A percentile compares a stretch with the other conserved stretches of the same genome.
phyloP scores from a whole-genome alignment of 2,888 invertebrate genomes.

The Spisula solida region DNA sequence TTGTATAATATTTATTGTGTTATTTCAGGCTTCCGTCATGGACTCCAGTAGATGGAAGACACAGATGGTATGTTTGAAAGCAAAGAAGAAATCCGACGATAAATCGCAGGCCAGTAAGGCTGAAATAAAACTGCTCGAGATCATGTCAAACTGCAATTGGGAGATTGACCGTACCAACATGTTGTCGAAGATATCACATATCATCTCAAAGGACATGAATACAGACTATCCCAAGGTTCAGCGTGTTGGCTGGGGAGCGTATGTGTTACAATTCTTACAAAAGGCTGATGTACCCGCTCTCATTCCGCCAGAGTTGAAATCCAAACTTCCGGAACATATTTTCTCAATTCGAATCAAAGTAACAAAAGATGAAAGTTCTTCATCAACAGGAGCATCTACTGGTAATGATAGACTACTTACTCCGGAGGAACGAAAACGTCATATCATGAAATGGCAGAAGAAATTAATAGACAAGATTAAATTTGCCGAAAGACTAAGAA shows the following conservation, averaged over 20 bases:
- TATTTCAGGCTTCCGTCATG: neutral
- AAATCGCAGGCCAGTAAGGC: slow-evolving; percentile 44
- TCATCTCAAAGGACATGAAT: slow-evolving; percentile 72
- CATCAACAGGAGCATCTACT: neutral
- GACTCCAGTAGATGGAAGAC: slow-evolving; percentile 75
- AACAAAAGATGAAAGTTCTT: slow-evolving; percentile 55
- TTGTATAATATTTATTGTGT: neutral
- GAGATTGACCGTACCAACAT: slow-evolving; percentile 79
- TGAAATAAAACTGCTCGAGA: slow-evolving; percentile 83
- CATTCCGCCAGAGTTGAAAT: slow-evolving; percentile 80
- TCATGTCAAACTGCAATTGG: slow-evolving; percentile 84
- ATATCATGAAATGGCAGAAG: slow-evolving; percentile 55
- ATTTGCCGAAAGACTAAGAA: slow-evolving; percentile 70
- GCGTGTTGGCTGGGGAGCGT: slow-evolving; percentile 70
- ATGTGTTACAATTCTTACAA: slow-evolving; percentile 79
- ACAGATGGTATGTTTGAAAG: slow-evolving; percentile 82
- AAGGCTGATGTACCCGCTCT: slow-evolving; percentile 79
- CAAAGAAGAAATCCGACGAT: slow-evolving; percentile 74
- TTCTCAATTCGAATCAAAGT: slow-evolving; percentile 80
- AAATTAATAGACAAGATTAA: slow-evolving; percentile 71
- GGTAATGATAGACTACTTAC: slow-evolving; percentile 15
- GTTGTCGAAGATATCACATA: slow-evolving; percentile 80
- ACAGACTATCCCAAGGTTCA: slow-evolving; percentile 60
- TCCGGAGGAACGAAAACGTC: slow-evolving; percentile 54
- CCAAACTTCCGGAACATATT: slow-evolving; percentile 79